Evolutionary conservation across 2,797 vertebrate genomes (phyloP), one percentile per base, ranked within the genome.

Genomic region (Botia kubotai): DNA sequence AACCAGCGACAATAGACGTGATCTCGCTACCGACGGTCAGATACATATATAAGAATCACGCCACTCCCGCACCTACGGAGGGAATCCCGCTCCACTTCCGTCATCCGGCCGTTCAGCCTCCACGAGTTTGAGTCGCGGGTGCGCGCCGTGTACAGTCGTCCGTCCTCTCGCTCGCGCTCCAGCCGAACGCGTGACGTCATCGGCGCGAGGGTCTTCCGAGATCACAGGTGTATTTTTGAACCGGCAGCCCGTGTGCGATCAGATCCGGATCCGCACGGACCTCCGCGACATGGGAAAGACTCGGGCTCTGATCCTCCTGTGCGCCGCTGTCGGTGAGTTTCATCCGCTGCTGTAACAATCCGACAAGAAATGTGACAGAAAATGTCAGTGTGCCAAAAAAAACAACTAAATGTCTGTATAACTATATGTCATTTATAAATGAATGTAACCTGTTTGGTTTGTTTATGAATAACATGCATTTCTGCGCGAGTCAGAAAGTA

Each of bases 251-350:
- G 36, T n/a, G 21, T 33, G 14, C 10, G 65, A 26, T 39, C 48
- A 8, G 6, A n/a, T 26, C 70, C 12, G 69, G 46, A 39, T 8
- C 17, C 33, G 33, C 10, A 12, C 21, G 52, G 57, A 39, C 65
- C 39, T 16, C 36, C 16, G 23, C 65, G 63, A 63, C 77, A 79
- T 79, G 77, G 77, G 77, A 11, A 79, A 12, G n/a, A 39, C 62
- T n/a, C 78, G 62, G 12, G 70, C 50, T 11, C 50, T 73, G 58
- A 16, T 80, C 19, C 70, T 80, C 48, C 62, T 80, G 70, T 67
- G 4, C 17, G 70, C 70, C 16, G 78, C 70, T 48, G 50, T 80
- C 78, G 78, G 78, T 80, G 70, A 80, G 78, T 80, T 67, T 72
- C 29, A 50, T 50, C 10, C 39, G 8, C 39, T 6, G 39, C 1